Base-by-base conservation (phyloP, 2,797 vertebrate species). In the Xiphophorus birchmanni region DNA sequence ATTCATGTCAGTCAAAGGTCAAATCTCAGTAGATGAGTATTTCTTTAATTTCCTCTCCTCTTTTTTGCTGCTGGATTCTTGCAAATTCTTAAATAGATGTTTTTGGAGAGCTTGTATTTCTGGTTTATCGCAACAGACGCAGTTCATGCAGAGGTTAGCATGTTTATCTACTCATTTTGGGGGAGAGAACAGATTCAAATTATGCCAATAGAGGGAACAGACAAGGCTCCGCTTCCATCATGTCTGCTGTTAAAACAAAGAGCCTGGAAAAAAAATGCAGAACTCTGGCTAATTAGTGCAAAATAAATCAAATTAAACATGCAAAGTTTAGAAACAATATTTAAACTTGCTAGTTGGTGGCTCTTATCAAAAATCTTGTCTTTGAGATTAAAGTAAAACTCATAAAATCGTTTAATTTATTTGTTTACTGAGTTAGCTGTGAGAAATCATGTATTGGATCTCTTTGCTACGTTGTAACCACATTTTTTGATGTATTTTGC, bases 71-170 rank as follows among this genome's bases (percentile, higher is more conserved):
- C n/a, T 50, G 56, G 26, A 73, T 77, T 71, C 54, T 73, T 74
- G 65, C 44, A 73, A 52, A 72, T 74, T 26, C 83, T 81, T 67
- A 35, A 74, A 79, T 56, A 82, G 75, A 80, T 65, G 60, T 23
- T 84, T 84, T 45, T 81, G 75, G 45, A 42, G 72, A 17, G 52
- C 47, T 76, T 75, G 63, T 35, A 56, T 82, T 81, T 37, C 52
- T 80, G 80, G 35, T 83, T 85, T 81, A 84, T 86, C 29, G 47
- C 85, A 74, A 73, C 32, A 58, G 40, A 77, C 75, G 40, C 45
- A 90, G 88, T 88, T 92, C 87, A 90, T 74, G 77, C 17, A 75
- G 80, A 83, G 89, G 86, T 80, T 86, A 89, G 52, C 17, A 75
- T 89, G 73, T 83, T 84, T 79, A 86, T 90, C 54, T 69, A 63